Percentiles rank a stretch among this genome's conserved stretches.
Evolutionary conservation across 2,888 invertebrate species (phyloP).

Genomic region (Caenorhabditis sulstoni): DNA sequence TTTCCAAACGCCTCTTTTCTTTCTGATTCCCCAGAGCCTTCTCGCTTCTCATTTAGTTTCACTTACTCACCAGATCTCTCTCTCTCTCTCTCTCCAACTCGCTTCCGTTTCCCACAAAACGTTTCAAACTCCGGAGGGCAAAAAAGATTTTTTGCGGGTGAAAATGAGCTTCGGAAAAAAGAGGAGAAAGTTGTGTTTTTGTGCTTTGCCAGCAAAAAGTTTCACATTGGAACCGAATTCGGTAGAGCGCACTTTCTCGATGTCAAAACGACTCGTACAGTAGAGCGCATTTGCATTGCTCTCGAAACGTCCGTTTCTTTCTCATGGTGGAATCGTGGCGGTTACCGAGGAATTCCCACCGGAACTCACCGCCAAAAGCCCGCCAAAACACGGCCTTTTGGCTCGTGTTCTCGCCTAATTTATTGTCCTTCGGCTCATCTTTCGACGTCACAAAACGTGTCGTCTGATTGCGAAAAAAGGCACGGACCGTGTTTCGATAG

Average conservation of each 20-base stretch:
- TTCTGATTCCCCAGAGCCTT: constrained; percentile 40
- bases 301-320: background rate
- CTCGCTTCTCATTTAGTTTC: constrained; percentile 43
- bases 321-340: background rate
- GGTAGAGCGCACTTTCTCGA: background rate
- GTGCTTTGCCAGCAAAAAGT: constrained; percentile 37
- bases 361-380: constrained; percentile 49
- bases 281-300: background rate
- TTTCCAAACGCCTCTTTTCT: background rate
- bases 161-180: constrained; percentile 32
- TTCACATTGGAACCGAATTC: background rate
- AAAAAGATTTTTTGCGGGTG: background rate
- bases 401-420: constrained; percentile 27
- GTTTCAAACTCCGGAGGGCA: constrained; percentile 42
- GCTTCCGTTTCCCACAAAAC: constrained; percentile 21
- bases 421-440: constrained; percentile 23
- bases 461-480: constrained; percentile 13
- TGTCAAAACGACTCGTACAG: too few relatives aligned
- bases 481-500: too few relatives aligned
- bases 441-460: constrained; percentile 36
- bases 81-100: constrained; percentile 21
- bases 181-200: constrained; percentile 17
- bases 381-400: constrained; percentile 42
- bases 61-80: constrained; percentile 48
- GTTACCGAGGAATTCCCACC: constrained; percentile 35